phyloP scores from a whole-genome alignment of 2,113 vertebrate species.

The Grammomys surdaster region DNA sequence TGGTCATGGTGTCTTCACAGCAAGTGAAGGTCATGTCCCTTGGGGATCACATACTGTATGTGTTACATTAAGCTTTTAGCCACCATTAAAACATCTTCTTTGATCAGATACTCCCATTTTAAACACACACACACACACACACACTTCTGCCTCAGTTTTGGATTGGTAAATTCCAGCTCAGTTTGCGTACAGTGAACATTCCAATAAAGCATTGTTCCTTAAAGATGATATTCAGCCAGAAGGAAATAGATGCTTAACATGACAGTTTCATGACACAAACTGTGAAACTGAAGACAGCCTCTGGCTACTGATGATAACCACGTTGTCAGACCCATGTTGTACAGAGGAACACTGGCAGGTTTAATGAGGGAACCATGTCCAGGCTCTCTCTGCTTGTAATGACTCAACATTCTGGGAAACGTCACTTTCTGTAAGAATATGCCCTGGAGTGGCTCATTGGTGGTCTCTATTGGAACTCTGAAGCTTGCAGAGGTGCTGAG shows the following conservation, averaged over 20 bases:
- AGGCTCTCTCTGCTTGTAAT: background rate
- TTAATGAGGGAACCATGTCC: constrained; percentile 20
- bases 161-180: background rate
- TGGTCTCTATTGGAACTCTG: constrained; percentile 3
- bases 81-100: background rate
- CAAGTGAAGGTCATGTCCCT: background rate
- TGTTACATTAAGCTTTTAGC: constrained; percentile 18
- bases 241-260: background rate
- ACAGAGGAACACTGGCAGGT: background rate
- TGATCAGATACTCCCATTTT: background rate
- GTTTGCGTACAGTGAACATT: background rate
- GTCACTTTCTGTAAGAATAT: background rate
- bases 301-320: background rate
- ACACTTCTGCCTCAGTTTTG: background rate
- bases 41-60: background rate
- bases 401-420: constrained; percentile 45
- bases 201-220: constrained; percentile 25
- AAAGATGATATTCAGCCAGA: background rate
- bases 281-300: constrained; percentile 34
- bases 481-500: background rate
- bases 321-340: background rate
- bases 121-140: background rate
- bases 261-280: constrained; percentile 35
- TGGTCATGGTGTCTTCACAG: too few species aligned
- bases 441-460: background rate